Evolutionary conservation across 2,113 vertebrate genomes (phyloP), one percentile per base, ranked within the genome.

Genomic region (Zosterops hypoxanthus): DNA sequence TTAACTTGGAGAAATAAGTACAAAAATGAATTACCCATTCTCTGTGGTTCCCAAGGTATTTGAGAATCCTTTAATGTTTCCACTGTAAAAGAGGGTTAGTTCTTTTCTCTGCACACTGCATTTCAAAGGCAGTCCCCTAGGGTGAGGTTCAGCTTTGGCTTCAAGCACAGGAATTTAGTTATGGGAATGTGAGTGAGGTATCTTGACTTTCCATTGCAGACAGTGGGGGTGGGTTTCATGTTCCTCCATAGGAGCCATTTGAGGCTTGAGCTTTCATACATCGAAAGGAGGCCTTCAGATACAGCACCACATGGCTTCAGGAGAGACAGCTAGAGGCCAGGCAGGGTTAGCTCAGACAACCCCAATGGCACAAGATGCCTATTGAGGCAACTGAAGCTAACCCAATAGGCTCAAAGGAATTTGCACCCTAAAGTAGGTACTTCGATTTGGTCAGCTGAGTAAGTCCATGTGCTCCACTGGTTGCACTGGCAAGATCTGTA

Each of bases 81-180:
- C 49, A 53, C 36, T 82, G 69, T 91, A 53, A 94, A 95, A 83
- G 44, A 20, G 70, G 88, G 88, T 68, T 95, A 89, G 92, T 84
- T 91, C 86, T 94, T 96, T 92, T 68, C 76, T 93, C 86, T 93
- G 39, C 82, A 83, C 39, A 64, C 86, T 94, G 52, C 42, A 31
- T 97, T 97, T 97, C 95, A 95, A 94, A 97, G 83, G 47, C 82
- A 92, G 76, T 83, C 76, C 64, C 92, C 95, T 88, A 81, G 88
- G 81, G 95, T 83, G 91, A 88, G 78, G 72, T 92, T 95, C 88
- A 75, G 80, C 86, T 94, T 93, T 94, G 91, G 33, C 92, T 93
- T 94, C 76, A 78, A 90, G 82, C 68, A 34, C 50, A 77, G 68
- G 77, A 72, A 81, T 92, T 83, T 61, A 92, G 85, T 59, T 83